Evolutionary conservation across 2,113 vertebrate genomes (phyloP), one percentile per base, ranked within the genome.

Genomic region (Erpornis zantholeuca): DNA sequence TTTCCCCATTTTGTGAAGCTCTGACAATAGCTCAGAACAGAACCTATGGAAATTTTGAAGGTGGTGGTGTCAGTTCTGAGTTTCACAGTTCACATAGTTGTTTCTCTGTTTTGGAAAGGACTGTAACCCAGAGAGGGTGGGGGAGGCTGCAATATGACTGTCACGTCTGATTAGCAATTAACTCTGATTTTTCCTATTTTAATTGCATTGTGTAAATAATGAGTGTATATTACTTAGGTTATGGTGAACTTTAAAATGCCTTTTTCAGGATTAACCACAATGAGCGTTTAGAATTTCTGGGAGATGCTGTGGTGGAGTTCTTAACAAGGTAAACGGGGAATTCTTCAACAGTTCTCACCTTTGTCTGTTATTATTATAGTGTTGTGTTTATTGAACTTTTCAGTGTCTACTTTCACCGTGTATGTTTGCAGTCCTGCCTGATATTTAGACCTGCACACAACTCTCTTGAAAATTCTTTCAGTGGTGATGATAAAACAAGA

Each of bases 231-330:
- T 82, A 63, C 38, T 66, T 80, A 35, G 38, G 57, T 82, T 33
- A 70, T 73, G 78, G 45, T 90, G 68, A 82, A 86, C 53, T 77
- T 97, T 89, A 65, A 40, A 73, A 87, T 97, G 73, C 76, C 38
- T 79, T 70, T 94, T 86, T 19, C 92, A 99, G 99, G 97, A 99
- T 99, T 98, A 99, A 99, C 98, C 99, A 99, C 97, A 99, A 99
- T 10, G 99, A 99, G 87, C 98, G 99, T 25, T 97, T 99, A 97
- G 99, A 99, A 98, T 99, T 99, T 98, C 98, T 99, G 86, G 99
- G 99, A n/a, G 99, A 99, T 82, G 99, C 99, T 16, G 99, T 99
- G n/a, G 99, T 99, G 65, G 99, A 99, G 97, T 99, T 99, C 97
- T 98, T 99, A 97, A 99, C 99, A 64, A 99, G 99, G 99, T 99